These are phyloP conservation scores for Quadroppia sp. DNA, from an alignment of 2,888 invertebrate species.

Conservation along the genomic window DNA sequence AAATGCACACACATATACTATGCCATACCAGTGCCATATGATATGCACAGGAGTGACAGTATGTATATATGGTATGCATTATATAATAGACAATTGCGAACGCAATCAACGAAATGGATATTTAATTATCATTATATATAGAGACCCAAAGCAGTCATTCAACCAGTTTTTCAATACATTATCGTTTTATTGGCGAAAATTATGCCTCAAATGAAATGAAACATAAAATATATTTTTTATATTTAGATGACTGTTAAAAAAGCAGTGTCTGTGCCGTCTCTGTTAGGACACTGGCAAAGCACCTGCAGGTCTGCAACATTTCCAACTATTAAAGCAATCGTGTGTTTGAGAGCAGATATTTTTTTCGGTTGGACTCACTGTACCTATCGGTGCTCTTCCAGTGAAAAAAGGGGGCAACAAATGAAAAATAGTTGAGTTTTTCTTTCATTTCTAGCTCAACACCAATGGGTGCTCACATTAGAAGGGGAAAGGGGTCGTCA, in stretches of 20 bases:
- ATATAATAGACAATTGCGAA: no score
- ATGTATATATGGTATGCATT: no score
- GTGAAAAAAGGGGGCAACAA: not conserved
- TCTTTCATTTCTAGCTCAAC: not conserved
- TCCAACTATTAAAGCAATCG: not conserved
- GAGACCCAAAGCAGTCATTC: not conserved
- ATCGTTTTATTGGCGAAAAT: no score
- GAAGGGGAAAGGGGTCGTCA: no score
- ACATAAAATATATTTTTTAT: slow-evolving; percentile 2
- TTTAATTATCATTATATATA: slow-evolving; percentile 5
- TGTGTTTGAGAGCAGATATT: not conserved
- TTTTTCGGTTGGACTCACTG: not conserved
- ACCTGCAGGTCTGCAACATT: not conserved
- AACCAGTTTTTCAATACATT: not conserved
- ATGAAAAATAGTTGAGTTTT: not conserved
- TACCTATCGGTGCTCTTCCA: not conserved
- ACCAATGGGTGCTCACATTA: no score
- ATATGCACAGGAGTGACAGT: not conserved
- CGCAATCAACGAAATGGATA: not conserved
- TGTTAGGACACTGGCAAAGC: not conserved
- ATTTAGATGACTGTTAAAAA: not conserved
- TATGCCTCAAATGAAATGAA: not conserved
- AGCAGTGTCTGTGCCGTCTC: not conserved
- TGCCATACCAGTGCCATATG: no score
- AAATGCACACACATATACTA: no score